Percentiles rank a stretch among this genome's conserved stretches.
phyloP scores from a whole-genome alignment of 2,888 invertebrate genomes.

The Hyposoter dolosus region DNA sequence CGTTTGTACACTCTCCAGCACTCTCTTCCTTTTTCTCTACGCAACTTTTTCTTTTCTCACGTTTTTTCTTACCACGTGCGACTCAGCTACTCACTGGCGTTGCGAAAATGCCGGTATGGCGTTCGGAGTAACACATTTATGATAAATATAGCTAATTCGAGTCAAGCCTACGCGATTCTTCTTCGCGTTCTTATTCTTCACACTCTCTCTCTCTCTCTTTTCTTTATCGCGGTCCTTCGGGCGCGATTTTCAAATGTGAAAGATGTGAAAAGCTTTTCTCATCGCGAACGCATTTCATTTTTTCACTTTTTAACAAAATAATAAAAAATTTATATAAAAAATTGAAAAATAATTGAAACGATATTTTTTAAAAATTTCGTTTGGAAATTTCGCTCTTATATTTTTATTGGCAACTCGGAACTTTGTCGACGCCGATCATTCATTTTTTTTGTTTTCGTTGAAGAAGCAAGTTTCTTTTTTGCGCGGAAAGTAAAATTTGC shows the following conservation, averaged over 20 bases:
- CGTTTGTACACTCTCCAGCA: conserved; percentile 13
- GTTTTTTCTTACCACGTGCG: conserved; percentile 71
- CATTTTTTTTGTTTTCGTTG: background rate
- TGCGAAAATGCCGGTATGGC: conserved; percentile 68
- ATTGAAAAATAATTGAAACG: too few species aligned
- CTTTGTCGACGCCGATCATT: background rate
- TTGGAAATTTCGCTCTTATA: background rate
- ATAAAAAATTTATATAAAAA: too few species aligned
- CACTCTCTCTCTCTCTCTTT: background rate
- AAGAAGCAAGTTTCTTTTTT: background rate
- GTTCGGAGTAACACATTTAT: conserved; percentile 33
- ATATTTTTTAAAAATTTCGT: background rate
- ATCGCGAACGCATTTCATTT: background rate
- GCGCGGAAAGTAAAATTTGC: background rate
- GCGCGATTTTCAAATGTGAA: conserved; percentile 29
- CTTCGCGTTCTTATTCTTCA: conserved; percentile 3
- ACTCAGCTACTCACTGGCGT: conserved; percentile 15
- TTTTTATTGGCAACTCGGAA: background rate
- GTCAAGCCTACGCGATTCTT: background rate
- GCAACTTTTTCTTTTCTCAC: conserved; percentile 64
- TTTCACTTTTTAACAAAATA: background rate
- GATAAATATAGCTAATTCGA: conserved; percentile 20
- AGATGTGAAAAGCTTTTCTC: background rate
- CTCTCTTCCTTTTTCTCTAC: conserved; percentile 25
- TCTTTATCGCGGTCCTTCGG: background rate